These are phyloP conservation scores for Eupristina koningsbergeri DNA, from an alignment of 1,140 invertebrate genomes.

Conservation along the genomic window DNA sequence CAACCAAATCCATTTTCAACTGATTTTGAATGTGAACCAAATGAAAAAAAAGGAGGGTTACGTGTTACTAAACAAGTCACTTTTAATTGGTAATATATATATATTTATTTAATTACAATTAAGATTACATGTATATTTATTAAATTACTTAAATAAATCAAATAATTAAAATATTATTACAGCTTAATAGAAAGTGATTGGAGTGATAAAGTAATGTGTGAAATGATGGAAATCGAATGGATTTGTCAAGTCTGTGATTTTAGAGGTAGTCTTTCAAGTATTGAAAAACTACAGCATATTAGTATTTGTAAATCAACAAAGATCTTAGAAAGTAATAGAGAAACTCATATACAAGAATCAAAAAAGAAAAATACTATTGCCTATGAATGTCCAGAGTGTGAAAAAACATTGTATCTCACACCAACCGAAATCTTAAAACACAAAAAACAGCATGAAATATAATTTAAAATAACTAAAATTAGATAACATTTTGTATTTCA, in stretches of 20 bases:
- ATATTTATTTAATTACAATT: not conserved
- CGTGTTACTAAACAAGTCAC: slow-evolving; percentile 87
- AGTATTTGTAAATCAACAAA: slow-evolving; percentile 63
- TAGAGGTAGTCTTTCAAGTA: slow-evolving; percentile 72
- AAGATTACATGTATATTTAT: not conserved
- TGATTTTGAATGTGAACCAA: slow-evolving; percentile 75
- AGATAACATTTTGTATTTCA: not conserved
- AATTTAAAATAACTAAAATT: slow-evolving; percentile 18
- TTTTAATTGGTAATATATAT: slow-evolving; percentile 84
- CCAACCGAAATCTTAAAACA: slow-evolving; percentile 84
- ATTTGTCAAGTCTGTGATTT: slow-evolving; percentile 74
- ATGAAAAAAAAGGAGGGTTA: slow-evolving; percentile 87
- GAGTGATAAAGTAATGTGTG: slow-evolving; percentile 75
- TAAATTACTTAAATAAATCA: slow-evolving; percentile 45
- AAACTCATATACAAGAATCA: slow-evolving; percentile 56
- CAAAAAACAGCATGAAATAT: slow-evolving; percentile 73
- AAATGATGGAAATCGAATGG: slow-evolving; percentile 75
- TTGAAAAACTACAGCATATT: slow-evolving; percentile 76
- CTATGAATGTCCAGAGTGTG: slow-evolving; percentile 83
- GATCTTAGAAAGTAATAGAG: slow-evolving; percentile 58
- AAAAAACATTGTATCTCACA: slow-evolving; percentile 80
- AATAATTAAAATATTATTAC: no score
- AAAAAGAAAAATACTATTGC: slow-evolving; percentile 78
- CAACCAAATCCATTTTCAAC: slow-evolving; percentile 82
- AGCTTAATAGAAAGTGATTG: slow-evolving; percentile 78